phyloP scores from a whole-genome alignment of 2,888 invertebrate species.

The Tetramorium bicarinatum region DNA sequence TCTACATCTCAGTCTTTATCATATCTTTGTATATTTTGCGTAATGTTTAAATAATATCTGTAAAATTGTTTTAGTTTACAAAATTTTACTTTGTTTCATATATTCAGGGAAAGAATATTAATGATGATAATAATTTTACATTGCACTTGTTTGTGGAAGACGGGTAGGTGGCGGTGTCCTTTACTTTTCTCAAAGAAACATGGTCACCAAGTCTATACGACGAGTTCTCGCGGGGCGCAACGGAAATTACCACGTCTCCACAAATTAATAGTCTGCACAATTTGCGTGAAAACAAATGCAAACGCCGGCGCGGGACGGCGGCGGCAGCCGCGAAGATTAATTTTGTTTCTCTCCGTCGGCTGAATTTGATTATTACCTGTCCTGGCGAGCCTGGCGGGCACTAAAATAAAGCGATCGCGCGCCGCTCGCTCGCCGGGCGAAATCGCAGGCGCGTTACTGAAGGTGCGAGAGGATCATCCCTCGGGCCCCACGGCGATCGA shows the following conservation, averaged over 20 bases:
- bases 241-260: slow-evolving; percentile 44
- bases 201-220: no score
- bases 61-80: no score
- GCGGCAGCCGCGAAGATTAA: slow-evolving; percentile 54
- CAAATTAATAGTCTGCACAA: slow-evolving; percentile 54
- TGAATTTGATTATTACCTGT: slow-evolving; percentile 57
- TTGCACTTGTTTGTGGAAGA: no score
- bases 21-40: no score
- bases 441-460: slow-evolving; percentile 51
- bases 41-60: no score
- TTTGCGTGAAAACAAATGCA: slow-evolving; percentile 55
- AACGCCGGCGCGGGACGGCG: slow-evolving; percentile 43
- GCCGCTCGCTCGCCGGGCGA: slow-evolving; percentile 38
- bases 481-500: slow-evolving; percentile 35
- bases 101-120: no score
- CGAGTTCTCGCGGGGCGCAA: no score
- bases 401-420: slow-evolving; percentile 55
- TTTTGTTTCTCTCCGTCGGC: slow-evolving; percentile 51
- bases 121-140: no score
- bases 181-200: no score
- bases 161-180: no score
- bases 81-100: no score
- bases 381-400: slow-evolving; percentile 23
- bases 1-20: no score
- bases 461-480: slow-evolving; percentile 56